Evolutionary conservation across 2,888 invertebrate genomes (phyloP).

Genomic region (Cosmia trapezina): DNA sequence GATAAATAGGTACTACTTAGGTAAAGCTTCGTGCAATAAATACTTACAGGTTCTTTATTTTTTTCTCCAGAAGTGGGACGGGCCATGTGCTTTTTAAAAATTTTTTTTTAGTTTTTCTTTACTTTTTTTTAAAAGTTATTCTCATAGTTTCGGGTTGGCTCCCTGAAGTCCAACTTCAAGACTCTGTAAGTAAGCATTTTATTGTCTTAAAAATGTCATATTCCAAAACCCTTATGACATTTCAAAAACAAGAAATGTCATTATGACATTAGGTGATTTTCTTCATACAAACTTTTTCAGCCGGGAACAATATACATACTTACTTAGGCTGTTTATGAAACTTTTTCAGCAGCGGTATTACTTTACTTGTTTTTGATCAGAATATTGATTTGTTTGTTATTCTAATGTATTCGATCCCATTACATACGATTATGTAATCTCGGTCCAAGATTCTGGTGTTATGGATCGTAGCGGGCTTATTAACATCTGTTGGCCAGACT

Average conservation of each 20-base stretch:
- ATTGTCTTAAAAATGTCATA: not conserved
- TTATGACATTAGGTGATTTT: not conserved
- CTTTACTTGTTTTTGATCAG: not conserved
- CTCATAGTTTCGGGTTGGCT: not conserved
- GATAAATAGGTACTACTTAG: not conserved
- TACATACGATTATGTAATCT: conserved; percentile 34
- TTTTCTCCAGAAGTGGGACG: not conserved
- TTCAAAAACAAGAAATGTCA: not conserved
- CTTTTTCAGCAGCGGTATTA: not conserved
- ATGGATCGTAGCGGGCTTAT: conserved; percentile 15
- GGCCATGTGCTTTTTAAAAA: not conserved
- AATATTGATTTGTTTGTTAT: conserved; percentile 3
- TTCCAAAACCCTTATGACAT: not conserved
- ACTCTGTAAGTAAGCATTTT: too few species aligned
- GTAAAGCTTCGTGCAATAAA: not conserved
- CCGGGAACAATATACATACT: too few species aligned
- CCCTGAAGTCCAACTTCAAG: not conserved
- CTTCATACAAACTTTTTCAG: not conserved
- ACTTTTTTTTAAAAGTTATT: not conserved
- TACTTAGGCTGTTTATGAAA: too few species aligned
- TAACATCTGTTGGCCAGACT: conserved; percentile 17
- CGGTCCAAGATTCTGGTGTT: not conserved
- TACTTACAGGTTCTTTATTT: not conserved
- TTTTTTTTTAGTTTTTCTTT: not conserved
- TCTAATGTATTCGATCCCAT: conserved; percentile 10